These are phyloP conservation scores for Apostichopus californicus DNA, from an alignment of 35 echinoderm and acorn worm genomes.

Conservation along the genomic window DNA sequence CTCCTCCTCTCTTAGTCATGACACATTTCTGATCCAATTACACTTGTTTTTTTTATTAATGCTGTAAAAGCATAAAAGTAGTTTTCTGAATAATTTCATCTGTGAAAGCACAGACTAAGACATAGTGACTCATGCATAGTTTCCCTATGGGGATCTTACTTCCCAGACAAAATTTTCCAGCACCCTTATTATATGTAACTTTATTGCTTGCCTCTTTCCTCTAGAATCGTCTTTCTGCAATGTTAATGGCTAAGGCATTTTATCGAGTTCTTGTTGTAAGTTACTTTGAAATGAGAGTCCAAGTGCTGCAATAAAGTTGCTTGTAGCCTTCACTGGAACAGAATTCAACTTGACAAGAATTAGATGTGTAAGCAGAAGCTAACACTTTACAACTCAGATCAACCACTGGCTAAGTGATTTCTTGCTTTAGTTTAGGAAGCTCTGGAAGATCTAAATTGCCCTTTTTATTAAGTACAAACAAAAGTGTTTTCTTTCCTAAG, in stretches of 20 bases:
- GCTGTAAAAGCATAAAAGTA: background rate
- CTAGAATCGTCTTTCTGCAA: background rate
- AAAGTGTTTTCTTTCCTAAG: no score
- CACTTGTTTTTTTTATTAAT: background rate
- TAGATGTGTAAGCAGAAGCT: no score
- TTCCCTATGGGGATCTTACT: background rate
- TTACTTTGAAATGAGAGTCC: no score
- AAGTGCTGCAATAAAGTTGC: no score
- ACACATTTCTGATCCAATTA: background rate
- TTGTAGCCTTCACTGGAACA: no score
- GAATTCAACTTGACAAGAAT: no score
- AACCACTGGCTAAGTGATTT: no score
- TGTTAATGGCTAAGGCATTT: background rate
- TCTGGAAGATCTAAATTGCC: no score
- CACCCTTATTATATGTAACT: background rate
- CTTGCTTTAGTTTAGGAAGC: no score
- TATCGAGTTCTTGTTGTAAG: background rate
- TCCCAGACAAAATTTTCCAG: background rate
- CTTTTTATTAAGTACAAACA: no score
- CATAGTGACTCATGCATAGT: background rate
- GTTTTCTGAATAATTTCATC: background rate
- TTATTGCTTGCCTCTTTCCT: background rate
- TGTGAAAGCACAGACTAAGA: background rate
- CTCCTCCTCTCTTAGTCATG: constrained; percentile 1
- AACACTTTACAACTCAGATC: no score